These are phyloP conservation scores for Amyelois transitella DNA, from an alignment of 1,140 invertebrate species.

Conservation along the genomic window DNA sequence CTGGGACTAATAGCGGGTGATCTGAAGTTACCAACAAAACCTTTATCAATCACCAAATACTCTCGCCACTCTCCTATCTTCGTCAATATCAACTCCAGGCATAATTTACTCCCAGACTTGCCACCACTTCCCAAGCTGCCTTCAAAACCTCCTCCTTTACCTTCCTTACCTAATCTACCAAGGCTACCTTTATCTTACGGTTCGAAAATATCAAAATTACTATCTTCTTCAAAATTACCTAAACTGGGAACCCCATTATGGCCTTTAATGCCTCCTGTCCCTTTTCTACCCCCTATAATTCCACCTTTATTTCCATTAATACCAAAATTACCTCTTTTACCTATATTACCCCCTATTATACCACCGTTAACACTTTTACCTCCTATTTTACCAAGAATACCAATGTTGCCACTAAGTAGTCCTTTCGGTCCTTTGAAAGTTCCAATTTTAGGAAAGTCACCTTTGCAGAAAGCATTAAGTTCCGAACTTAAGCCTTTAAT, in stretches of 20 bases:
- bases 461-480: slow-evolving; percentile 27
- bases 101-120: slow-evolving; percentile 7
- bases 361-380: slow-evolving; percentile 18
- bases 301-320: not conserved
- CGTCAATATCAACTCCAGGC: slow-evolving; percentile 23
- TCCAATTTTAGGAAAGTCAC: slow-evolving; percentile 27
- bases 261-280: not conserved
- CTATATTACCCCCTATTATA: slow-evolving; percentile 20
- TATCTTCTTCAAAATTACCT: not conserved
- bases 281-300: slow-evolving; percentile 12
- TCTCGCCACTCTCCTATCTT: slow-evolving; percentile 22
- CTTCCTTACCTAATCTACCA: slow-evolving; percentile 9
- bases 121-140: slow-evolving; percentile 17
- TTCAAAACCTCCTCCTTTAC: slow-evolving; percentile 11
- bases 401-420: slow-evolving; percentile 11
- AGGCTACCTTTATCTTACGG: not conserved
- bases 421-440: slow-evolving; percentile 29
- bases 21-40: slow-evolving; percentile 19
- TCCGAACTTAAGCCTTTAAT: slow-evolving; percentile 27
- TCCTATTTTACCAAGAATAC: slow-evolving; percentile 13
- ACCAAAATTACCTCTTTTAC: slow-evolving; percentile 22
- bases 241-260: not conserved
- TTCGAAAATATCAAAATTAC: not conserved
- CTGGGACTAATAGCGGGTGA: slow-evolving; percentile 28
- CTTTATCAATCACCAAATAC: slow-evolving; percentile 26